Conservation (phyloP, 2,888 invertebrate species). For the Anarsia innoxiella region DNA sequence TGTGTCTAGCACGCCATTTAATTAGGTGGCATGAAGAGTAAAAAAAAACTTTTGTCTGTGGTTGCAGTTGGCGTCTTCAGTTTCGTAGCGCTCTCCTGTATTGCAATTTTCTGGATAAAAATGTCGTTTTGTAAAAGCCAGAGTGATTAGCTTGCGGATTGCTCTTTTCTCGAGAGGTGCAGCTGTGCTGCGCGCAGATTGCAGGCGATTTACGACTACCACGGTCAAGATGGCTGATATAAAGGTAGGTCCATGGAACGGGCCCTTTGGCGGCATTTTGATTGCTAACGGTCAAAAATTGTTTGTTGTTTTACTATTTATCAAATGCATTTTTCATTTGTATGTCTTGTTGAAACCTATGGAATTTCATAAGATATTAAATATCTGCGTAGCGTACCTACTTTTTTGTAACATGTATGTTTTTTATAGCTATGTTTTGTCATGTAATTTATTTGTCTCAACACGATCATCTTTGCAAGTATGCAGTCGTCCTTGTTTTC, state of each 20-base stretch:
- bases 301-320: conserved; percentile 9
- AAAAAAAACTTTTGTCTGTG: too few species aligned
- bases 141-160: conserved; percentile 33
- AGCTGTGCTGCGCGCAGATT: conserved; percentile 50
- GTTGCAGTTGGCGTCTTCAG: conserved; percentile 49
- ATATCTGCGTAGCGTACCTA: too few species aligned
- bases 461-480: too few species aligned
- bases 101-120: conserved; percentile 34
- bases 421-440: too few species aligned
- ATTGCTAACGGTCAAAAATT: conserved; percentile 52
- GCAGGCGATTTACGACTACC: conserved; percentile 44
- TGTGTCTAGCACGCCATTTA: too few species aligned
- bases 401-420: too few species aligned
- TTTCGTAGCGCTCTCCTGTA: conserved; percentile 36
- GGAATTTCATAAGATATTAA: background rate
- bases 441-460: too few species aligned
- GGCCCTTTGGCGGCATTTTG: conserved; percentile 68
- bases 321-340: too few species aligned
- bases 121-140: conserved; percentile 46
- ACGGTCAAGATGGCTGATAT: conserved; percentile 71
- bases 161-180: conserved; percentile 42
- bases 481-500: too few species aligned
- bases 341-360: too few species aligned
- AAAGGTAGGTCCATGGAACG: conserved; percentile 66
- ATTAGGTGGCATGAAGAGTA: too few species aligned